Evolutionary conservation across 2,113 vertebrate genomes (phyloP), one percentile per base, ranked within the genome.

Genomic region (Lasiurus cinereus): DNA sequence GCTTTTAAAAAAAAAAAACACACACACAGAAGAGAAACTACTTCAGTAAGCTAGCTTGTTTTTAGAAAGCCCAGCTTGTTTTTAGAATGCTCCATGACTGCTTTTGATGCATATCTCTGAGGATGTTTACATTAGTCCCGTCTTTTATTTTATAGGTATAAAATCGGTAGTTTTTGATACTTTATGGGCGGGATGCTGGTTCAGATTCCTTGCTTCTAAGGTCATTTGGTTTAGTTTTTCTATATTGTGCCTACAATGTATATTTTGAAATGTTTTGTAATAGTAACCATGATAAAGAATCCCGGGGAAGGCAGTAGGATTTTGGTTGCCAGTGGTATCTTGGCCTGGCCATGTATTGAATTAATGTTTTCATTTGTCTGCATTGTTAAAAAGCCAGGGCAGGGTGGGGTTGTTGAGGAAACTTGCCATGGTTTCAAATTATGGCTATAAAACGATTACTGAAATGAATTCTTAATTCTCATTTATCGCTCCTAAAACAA

Each of bases 311-410:
- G 29, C 74, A 76, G 36, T 39, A 46, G 62, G 27, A 33, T 73
- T 96, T 91, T 56, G 59, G 10, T 87, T 78, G 15, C 77, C 31
- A 33, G 52, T 82, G 56, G 19, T 66, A 80, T 85, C 84, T 96
- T 91, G 27, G 52, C 46, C 22, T 92, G 78, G 19, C 62, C 18
- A 22, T 48, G 18, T 90, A 77, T 54, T 46, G 13, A 18, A 33
- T 87, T 69, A 59, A 80, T 88, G 27, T 77, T 94, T 85, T 89
- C 33, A 10, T 83, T 31, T 85, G 29, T 90, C 83, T 8, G 54
- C 59, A 46, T n/a, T 92, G 19, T 64, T 92, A 39, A 85, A 80
- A 86, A 56, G 29, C 21, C 46, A 62, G 21, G 59, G n/a, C 5
- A 4, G 29, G 19, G 74, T 24, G 11, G 5, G 15, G 19, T 84